Evolutionary conservation across 2,113 vertebrate genomes (phyloP).

Genomic region (Myocastor coypus): DNA sequence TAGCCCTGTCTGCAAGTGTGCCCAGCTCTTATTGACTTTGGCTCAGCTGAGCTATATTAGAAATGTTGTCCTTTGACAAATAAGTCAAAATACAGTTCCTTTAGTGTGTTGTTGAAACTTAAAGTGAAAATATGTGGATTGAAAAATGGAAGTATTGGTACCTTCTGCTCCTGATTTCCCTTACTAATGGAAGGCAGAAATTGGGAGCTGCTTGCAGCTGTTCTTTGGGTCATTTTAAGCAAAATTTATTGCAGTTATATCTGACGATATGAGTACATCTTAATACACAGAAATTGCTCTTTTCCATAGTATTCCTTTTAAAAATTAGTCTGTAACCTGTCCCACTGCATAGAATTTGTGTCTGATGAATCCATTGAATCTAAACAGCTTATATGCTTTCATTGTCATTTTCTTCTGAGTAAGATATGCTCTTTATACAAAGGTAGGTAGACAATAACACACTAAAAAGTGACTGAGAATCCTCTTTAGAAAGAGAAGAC

Average conservation of each 20-base stretch:
- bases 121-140: slow-evolving; percentile 53
- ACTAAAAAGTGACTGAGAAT: neutral
- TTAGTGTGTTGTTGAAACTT: slow-evolving; percentile 38
- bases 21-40: neutral
- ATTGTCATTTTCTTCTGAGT: slow-evolving; percentile 25
- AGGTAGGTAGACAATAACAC: neutral
- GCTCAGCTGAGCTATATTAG: neutral
- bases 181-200: slow-evolving; percentile 17
- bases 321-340: neutral
- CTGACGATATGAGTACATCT: slow-evolving; percentile 37
- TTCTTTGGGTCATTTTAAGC: slow-evolving; percentile 43
- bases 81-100: slow-evolving; percentile 42
- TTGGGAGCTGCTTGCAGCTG: neutral
- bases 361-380: neutral
- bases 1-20: neutral
- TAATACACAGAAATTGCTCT: slow-evolving; percentile 3
- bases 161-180: slow-evolving; percentile 25
- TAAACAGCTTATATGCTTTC: neutral
- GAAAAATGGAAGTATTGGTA: neutral
- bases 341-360: neutral
- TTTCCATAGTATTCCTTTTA: neutral
- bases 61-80: slow-evolving; percentile 26
- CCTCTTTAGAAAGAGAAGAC: neutral
- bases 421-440: neutral
- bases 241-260: slow-evolving; percentile 17